Evolutionary conservation across 1,140 invertebrate species (phyloP).

Genomic region (Lineus longissimus): DNA sequence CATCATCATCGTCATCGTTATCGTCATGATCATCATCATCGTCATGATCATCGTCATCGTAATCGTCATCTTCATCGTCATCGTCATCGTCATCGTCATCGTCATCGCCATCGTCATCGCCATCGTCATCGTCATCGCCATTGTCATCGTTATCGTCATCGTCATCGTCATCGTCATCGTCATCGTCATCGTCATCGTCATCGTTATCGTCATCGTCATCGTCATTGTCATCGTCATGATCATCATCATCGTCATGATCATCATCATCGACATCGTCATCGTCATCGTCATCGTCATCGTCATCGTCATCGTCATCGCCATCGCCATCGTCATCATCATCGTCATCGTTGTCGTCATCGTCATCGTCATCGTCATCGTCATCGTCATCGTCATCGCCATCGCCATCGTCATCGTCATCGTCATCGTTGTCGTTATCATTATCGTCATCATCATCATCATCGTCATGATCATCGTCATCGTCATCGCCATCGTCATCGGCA

Average conservation of each 20-base stretch:
- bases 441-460: background rate
- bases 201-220: slow-evolving; percentile 4
- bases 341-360: slow-evolving; percentile 23
- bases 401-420: background rate
- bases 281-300: slow-evolving; percentile 18
- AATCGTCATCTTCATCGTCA: too few relatives aligned
- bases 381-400: slow-evolving; percentile 6
- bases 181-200: slow-evolving; percentile 6
- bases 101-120: slow-evolving; percentile 1
- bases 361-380: background rate
- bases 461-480: too few relatives aligned
- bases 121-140: slow-evolving; percentile 1
- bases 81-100: slow-evolving; percentile 1
- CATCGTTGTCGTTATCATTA: background rate
- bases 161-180: background rate
- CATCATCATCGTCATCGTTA: background rate
- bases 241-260: too few relatives aligned
- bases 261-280: too few relatives aligned
- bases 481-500: too few relatives aligned
- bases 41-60: too few relatives aligned
- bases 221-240: background rate
- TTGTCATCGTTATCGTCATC: slow-evolving; percentile 2
- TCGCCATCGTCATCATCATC: slow-evolving; percentile 26
- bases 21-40: too few relatives aligned
- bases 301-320: slow-evolving; percentile 20